Percentiles rank a stretch among this genome's conserved stretches.
These are phyloP conservation scores for Paedocypris sp. DNA, from an alignment of 2,113 vertebrate species.

Conservation along the genomic window DNA sequence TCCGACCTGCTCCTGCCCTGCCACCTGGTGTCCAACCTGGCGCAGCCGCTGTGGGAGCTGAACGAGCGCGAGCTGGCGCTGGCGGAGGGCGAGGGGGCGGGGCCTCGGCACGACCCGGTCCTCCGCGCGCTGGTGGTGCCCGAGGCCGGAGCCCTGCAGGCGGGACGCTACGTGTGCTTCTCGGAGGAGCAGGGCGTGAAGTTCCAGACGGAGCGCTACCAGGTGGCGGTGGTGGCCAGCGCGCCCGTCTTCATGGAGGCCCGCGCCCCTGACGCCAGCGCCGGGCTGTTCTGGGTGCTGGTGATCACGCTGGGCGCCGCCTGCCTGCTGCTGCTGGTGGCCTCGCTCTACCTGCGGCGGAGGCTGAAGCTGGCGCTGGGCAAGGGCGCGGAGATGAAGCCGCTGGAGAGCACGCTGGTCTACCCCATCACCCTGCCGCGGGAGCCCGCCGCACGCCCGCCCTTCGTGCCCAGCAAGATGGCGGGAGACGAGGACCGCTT, in stretches of 20 bases:
- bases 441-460: constrained; percentile 63
- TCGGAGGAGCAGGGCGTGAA: constrained; percentile 76
- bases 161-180: constrained; percentile 75
- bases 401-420: constrained; percentile 80
- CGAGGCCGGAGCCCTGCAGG: constrained; percentile 59
- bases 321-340: constrained; percentile 72
- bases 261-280: constrained; percentile 71
- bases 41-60: constrained; percentile 75
- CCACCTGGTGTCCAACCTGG: constrained; percentile 84
- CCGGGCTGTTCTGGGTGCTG: constrained; percentile 83
- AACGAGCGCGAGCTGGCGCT: constrained; percentile 65
- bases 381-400: constrained; percentile 73
- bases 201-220: constrained; percentile 71
- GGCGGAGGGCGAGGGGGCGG: constrained; percentile 45
- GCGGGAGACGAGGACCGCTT: constrained; percentile 75
- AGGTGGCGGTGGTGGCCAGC: constrained; percentile 68
- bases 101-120: constrained; percentile 62
- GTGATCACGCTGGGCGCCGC: constrained; percentile 77
- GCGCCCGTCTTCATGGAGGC: constrained; percentile 73
- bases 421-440: constrained; percentile 90
- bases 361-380: constrained; percentile 77
- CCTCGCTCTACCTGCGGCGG: constrained; percentile 75
- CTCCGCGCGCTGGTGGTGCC: constrained; percentile 76
- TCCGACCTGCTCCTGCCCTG: constrained; percentile 87
- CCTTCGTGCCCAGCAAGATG: constrained; percentile 76